Evolutionary conservation across 2,888 invertebrate species (phyloP).

Genomic region (Lasius fuliginosus): DNA sequence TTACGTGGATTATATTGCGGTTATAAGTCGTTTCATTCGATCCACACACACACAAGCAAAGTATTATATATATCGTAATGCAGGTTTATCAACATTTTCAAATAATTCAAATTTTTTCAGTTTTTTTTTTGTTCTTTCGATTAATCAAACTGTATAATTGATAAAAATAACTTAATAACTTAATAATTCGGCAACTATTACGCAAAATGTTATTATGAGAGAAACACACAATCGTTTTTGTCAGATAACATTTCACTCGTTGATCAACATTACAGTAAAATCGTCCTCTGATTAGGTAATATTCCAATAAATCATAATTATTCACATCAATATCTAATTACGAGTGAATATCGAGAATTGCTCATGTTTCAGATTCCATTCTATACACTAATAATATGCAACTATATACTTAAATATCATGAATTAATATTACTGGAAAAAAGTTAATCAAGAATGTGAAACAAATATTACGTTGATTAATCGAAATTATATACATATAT

Average conservation of each 20-base stretch:
- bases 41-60: too few relatives aligned
- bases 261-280: conserved; percentile 46
- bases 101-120: not conserved
- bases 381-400: conserved; percentile 15
- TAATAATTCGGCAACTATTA: conserved; percentile 26
- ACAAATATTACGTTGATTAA: conserved; percentile 10
- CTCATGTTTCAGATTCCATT: conserved; percentile 24
- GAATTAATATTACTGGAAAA: conserved; percentile 31
- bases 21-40: not conserved
- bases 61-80: not conserved
- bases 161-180: not conserved
- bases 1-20: not conserved
- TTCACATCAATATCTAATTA: conserved; percentile 44
- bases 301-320: conserved; percentile 50
- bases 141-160: not conserved
- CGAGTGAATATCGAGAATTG: conserved; percentile 28
- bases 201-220: conserved; percentile 5
- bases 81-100: not conserved
- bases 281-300: conserved; percentile 24
- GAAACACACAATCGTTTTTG: conserved; percentile 11
- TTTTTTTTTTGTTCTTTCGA: not conserved
- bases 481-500: conserved; percentile 2
- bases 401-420: conserved; percentile 33
- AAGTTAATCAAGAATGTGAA: not conserved
- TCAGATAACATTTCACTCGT: conserved; percentile 20